A percentile compares a stretch with the other conserved stretches of the same genome.
phyloP scores from a whole-genome alignment of 2,888 invertebrate species.

The Morpho achilles region DNA sequence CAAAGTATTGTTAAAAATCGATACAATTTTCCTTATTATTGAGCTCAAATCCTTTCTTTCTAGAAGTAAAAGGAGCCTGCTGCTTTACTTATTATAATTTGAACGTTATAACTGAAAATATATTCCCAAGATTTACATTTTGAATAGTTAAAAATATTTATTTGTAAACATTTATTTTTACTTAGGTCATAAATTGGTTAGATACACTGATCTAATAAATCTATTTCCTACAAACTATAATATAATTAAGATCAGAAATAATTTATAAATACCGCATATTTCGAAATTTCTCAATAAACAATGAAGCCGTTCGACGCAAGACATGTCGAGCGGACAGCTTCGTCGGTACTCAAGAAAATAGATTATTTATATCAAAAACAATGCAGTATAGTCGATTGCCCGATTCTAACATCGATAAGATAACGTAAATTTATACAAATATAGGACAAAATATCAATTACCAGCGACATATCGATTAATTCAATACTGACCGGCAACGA shows the following conservation, averaged over 20 bases:
- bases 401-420: slow-evolving; percentile 56
- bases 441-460: slow-evolving; percentile 17
- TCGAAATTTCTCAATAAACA: slow-evolving; percentile 29
- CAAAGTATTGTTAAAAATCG: too few species aligned
- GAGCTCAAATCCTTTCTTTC: too few species aligned
- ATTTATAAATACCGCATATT: slow-evolving; percentile 27
- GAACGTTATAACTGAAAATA: too few species aligned
- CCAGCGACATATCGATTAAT: slow-evolving; percentile 5
- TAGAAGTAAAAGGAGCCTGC: too few species aligned
- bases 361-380: slow-evolving; percentile 33
- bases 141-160: too few species aligned
- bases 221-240: background rate
- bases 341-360: slow-evolving; percentile 35
- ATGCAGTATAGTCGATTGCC: slow-evolving; percentile 43
- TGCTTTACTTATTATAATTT: too few species aligned
- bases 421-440: slow-evolving; percentile 33
- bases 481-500: slow-evolving; percentile 48
- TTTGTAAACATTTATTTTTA: too few species aligned
- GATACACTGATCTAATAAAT: too few species aligned
- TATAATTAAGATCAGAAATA: slow-evolving; percentile 1
- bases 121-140: too few species aligned
- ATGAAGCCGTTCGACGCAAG: slow-evolving; percentile 26
- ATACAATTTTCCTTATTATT: too few species aligned
- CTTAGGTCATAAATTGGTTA: too few species aligned
- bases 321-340: slow-evolving; percentile 43